These are phyloP conservation scores for Sceliomorpha sp. DNA, from an alignment of 2,888 invertebrate species.

Conservation along the genomic window DNA sequence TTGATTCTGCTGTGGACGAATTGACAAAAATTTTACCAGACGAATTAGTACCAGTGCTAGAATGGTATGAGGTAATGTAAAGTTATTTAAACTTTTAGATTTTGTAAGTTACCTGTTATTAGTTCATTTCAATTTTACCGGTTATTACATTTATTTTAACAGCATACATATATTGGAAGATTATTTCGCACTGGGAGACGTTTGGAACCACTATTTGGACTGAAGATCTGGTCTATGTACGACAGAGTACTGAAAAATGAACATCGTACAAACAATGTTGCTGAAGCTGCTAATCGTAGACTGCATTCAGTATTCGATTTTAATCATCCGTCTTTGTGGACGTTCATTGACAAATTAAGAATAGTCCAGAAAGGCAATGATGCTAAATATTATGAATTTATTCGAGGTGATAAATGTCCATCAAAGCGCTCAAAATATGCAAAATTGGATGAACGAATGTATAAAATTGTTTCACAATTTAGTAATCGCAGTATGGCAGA, in stretches of 20 bases:
- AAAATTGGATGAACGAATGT: neutral
- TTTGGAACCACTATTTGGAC: no score
- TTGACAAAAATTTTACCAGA: neutral
- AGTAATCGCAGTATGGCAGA: neutral
- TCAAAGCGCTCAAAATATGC: constrained; percentile 1
- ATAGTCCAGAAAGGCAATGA: constrained; percentile 4
- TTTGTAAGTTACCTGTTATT: no score
- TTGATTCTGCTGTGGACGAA: neutral
- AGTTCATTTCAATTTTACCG: no score
- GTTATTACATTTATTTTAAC: neutral
- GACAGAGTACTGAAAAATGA: neutral
- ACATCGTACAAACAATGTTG: neutral
- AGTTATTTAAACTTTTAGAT: no score
- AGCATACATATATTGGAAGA: neutral
- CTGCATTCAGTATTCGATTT: neutral
- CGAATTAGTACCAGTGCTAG: neutral
- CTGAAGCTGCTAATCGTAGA: constrained; percentile 5
- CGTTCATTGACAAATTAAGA: constrained; percentile 1
- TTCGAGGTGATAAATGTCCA: neutral
- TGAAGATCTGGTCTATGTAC: no score
- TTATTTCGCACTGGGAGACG: no score
- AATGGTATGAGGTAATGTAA: constrained; percentile 3
- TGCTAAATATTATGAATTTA: neutral
- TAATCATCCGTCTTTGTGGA: neutral
- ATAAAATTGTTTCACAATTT: neutral